phyloP scores from a whole-genome alignment of 2,888 invertebrate genomes.

The Papilio elwesi region DNA sequence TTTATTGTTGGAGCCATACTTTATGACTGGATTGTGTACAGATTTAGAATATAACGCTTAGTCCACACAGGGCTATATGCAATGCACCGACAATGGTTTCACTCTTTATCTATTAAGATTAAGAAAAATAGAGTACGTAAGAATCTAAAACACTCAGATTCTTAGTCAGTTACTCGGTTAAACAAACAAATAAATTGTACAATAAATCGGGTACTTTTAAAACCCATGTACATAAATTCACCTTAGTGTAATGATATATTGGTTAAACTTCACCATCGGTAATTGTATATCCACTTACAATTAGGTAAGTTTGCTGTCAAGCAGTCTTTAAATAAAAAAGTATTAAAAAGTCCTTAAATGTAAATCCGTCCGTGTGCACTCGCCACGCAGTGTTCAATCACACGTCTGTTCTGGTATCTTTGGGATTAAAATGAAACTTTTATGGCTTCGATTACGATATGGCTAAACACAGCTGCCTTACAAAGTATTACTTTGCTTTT shows the following conservation, averaged over 20 bases:
- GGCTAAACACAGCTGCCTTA: constrained; percentile 51
- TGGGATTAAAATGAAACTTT: constrained; percentile 81
- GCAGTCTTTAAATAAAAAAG: not conserved
- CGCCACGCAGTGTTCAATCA: constrained; percentile 71
- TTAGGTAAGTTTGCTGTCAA: not conserved
- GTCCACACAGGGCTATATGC: constrained; percentile 43
- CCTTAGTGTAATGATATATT: no score
- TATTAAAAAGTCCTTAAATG: constrained; percentile 55
- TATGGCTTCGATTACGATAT: constrained; percentile 71
- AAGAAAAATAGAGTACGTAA: not conserved
- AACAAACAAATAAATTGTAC: not conserved
- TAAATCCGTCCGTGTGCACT: constrained; percentile 66
- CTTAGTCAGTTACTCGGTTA: not conserved
- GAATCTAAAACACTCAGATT: not conserved
- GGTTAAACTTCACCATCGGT: not conserved
- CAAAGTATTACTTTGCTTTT: constrained; percentile 32
- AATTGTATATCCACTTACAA: not conserved
- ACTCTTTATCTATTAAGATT: not conserved
- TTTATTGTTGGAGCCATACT: constrained; percentile 84
- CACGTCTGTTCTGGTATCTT: constrained; percentile 78
- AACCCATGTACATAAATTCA: no score
- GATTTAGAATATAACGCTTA: constrained; percentile 70
- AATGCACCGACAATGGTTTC: constrained; percentile 15
- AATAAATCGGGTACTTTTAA: no score
- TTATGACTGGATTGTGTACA: constrained; percentile 83